These are phyloP conservation scores for Darevskia nairensis DNA, from an alignment of 2,797 vertebrate genomes.

Conservation along the genomic window DNA sequence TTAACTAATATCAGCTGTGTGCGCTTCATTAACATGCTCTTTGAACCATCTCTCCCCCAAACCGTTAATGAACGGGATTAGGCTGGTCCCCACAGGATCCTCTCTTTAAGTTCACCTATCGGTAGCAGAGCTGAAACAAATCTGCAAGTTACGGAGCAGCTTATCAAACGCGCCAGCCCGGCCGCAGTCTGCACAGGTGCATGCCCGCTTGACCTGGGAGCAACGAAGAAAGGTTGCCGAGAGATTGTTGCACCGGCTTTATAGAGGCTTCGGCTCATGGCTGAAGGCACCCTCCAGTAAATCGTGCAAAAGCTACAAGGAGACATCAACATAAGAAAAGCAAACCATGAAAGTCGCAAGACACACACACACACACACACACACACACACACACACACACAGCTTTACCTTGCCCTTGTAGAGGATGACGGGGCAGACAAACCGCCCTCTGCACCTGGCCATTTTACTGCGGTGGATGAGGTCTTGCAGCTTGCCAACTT, in stretches of 20 bases:
- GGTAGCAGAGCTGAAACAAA: not conserved
- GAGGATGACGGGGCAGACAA: slow-evolving; percentile 96
- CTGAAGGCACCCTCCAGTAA: not conserved
- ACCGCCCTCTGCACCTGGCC: slow-evolving; percentile 94
- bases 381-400: not conserved
- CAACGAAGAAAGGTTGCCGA: not conserved
- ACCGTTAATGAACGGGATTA: slow-evolving; percentile 27
- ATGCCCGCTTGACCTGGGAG: not conserved
- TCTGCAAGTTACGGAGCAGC: not conserved
- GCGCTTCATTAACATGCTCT: slow-evolving; percentile 25
- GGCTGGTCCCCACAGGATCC: slow-evolving; percentile 7
- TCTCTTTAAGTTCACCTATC: not conserved
- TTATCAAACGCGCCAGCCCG: not conserved
- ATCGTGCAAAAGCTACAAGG: not conserved
- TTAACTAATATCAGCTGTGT: slow-evolving; percentile 13
- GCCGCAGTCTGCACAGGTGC: not conserved
- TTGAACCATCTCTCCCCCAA: slow-evolving; percentile 35
- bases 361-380: not conserved
- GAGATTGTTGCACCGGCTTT: not conserved
- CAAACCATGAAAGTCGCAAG: not conserved
- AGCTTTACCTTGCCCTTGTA: slow-evolving; percentile 94
- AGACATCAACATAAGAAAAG: not conserved
- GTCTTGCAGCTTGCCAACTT: slow-evolving; percentile 92
- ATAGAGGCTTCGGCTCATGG: too few species aligned
- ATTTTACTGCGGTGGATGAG: slow-evolving; percentile 94